Base-by-base conservation (phyloP, 2,113 vertebrate species). In the Pomatostomus ruficeps region DNA sequence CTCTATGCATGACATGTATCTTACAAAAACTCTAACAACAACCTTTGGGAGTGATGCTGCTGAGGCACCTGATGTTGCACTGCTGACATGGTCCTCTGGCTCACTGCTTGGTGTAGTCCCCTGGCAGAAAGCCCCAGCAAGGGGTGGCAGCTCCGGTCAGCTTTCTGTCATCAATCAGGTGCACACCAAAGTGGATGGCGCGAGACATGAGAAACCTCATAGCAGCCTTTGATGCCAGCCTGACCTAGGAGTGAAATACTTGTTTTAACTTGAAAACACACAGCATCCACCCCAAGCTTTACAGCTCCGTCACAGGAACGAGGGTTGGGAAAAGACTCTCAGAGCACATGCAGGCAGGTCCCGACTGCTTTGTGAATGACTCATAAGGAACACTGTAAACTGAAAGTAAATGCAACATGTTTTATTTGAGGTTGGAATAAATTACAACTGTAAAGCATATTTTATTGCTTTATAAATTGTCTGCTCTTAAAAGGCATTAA, bases 361-460 rank as follows among this genome's bases (percentile, higher is more conserved):
- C 87, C 2, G 35, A 88, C 65, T n/a, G 63, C 85, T 91, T 58
- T 68, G 26, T 23, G 62, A 75, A 66, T 78, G 81, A 94, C 49
- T 89, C 87, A 82, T 55, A 91, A 78, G 40, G 62, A 73, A 68
- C 22, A 54, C 63, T 13, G 43, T 33, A 57, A 87, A 74, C 29
- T 80, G 68, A 84, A 85, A 85, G 76, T 89, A 95, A 97, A 96
- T 81, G 85, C 63, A 93, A 85, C 87, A 66, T 81, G 85, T 74
- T 97, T 97, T 97, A 91, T 95, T 97, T 91, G 76, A 78, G 89
- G 75, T 93, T 95, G 96, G 94, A 95, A 97, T 96, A 96, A 95
- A 96, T 95, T 96, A 95, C 94, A 96, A 85, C 85, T 88, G 93
- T 93, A 78, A 94, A 88, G 96, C 70, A 96, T 85, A 87, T 83